These are phyloP conservation scores for Clarias platycephalus DNA, from an alignment of 2,797 vertebrate species.

Conservation along the genomic window DNA sequence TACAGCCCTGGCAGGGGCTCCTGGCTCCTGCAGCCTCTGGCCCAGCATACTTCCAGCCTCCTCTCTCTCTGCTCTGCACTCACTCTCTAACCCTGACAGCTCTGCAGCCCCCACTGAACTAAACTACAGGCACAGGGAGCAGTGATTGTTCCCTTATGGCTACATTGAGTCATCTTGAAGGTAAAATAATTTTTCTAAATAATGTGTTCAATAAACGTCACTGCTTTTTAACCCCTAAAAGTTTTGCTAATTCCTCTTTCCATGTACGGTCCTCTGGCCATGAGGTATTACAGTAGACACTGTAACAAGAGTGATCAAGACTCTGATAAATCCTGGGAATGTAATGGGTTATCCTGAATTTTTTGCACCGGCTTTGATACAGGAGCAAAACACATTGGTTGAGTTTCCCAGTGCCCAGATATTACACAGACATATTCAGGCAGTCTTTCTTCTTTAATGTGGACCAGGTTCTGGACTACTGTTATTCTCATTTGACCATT, in stretches of 20 bases:
- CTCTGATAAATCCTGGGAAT: background rate
- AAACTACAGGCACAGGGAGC: constrained; percentile 29
- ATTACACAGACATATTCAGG: constrained; percentile 75
- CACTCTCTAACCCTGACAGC: constrained; percentile 50
- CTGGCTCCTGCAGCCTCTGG: constrained; percentile 58
- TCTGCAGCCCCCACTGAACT: constrained; percentile 33
- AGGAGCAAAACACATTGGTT: constrained; percentile 54
- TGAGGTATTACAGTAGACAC: background rate
- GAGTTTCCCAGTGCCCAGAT: constrained; percentile 69
- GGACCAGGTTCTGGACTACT: constrained; percentile 63
- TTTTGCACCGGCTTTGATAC: constrained; percentile 28
- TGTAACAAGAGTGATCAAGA: constrained; percentile 6
- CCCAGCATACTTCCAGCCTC: constrained; percentile 56
- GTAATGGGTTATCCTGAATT: constrained; percentile 30
- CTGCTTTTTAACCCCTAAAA: constrained; percentile 23
- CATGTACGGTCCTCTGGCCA: background rate
- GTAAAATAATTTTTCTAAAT: constrained; percentile 33
- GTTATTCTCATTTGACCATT: constrained; percentile 65
- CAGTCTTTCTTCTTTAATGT: constrained; percentile 67
- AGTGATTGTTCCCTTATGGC: constrained; percentile 37
- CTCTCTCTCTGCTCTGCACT: constrained; percentile 45
- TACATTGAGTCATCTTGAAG: constrained; percentile 25
- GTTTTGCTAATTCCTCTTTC: constrained; percentile 2
- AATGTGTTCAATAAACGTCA: constrained; percentile 17
- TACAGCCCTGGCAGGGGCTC: constrained; percentile 64